Conservation (phyloP, 1,140 invertebrate genomes). For the Aphis craccivora region DNA sequence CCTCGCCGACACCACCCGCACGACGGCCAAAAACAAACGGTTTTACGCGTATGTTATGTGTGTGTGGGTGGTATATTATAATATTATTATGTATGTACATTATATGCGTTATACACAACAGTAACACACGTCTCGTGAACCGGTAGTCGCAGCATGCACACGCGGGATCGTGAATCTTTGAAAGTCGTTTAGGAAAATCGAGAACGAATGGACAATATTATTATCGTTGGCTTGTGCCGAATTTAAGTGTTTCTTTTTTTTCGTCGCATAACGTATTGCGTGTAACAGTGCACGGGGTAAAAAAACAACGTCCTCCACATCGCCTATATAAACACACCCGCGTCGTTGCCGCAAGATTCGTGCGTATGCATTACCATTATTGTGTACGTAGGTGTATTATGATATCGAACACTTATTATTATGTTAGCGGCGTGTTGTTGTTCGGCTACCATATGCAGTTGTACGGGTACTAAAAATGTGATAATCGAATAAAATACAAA, state of each 20-base stretch:
- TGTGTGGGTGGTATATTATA: not conserved
- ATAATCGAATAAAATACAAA: slow-evolving; percentile 22
- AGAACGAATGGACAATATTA: not conserved
- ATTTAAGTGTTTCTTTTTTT: not conserved
- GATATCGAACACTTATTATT: not conserved
- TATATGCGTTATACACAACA: not conserved
- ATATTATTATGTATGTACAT: not conserved
- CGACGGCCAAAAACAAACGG: not conserved
- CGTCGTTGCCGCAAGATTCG: not conserved
- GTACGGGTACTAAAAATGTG: not conserved
- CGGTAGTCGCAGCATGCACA: not conserved
- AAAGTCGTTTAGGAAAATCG: slow-evolving; percentile 18
- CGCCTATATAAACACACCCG: too few species aligned
- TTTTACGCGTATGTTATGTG: not conserved
- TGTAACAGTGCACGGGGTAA: too few species aligned
- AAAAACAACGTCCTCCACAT: not conserved
- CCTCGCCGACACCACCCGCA: too few species aligned
- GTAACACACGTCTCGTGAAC: not conserved
- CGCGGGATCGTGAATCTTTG: not conserved
- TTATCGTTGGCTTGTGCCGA: not conserved
- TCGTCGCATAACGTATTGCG: not conserved
- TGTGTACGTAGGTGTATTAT: not conserved
- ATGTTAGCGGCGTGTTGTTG: not conserved
- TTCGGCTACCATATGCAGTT: not conserved
- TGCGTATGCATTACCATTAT: not conserved